Base-by-base conservation (phyloP, 1,140 invertebrate genomes). In the Charaxes varanes region DNA sequence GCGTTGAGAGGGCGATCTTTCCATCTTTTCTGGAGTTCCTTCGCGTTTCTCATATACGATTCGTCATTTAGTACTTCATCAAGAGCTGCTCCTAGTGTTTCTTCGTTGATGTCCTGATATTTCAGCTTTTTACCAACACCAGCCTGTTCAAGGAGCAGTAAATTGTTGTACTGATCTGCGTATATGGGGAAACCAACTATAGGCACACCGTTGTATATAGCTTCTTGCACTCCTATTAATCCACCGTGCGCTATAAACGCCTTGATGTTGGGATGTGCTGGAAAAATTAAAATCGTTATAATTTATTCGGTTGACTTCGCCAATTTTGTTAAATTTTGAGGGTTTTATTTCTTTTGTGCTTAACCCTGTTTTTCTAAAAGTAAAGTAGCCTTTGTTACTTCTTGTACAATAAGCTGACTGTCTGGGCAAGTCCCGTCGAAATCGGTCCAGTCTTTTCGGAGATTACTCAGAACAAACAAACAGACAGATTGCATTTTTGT, bases 211-310 rank as follows among this genome's bases (percentile, higher is more conserved):
- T 89, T 86, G 64, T 87, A 88, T n/a, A 90, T 80, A 23, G 89
- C 86, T 62, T 92, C 90, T 62, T 89, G 86, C 7, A 87, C 85
- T 37, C 90, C 89, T 46, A 90, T 87, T 21, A 90, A 63, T 15
- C 90, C 91, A 8, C 90, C 89, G 48, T 91, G 90, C 1, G 89
- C 88, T 35, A 92, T 86, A 53, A 92, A 91, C 4, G 86, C 62
- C 41, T 79, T 84, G 1, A 88, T 71, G 46, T 87, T 87, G 2
- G 82, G 82, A 67, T 87, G 86, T 2, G 85, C 87, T 74, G 86
- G 49, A 77, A 89, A 23, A 41, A 50, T 10, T 42, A 26, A 23
- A n/a, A n/a, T n/a, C n/a, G n/a, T n/a, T n/a, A n/a, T n/a, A n/a
- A n/a, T n/a, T n/a, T n/a, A n/a, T n/a, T n/a, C n/a, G n/a, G n/a